These are phyloP conservation scores for Isaurus tuberculatus DNA, from an alignment of 92 coral and sea anemone genomes.

Conservation along the genomic window DNA sequence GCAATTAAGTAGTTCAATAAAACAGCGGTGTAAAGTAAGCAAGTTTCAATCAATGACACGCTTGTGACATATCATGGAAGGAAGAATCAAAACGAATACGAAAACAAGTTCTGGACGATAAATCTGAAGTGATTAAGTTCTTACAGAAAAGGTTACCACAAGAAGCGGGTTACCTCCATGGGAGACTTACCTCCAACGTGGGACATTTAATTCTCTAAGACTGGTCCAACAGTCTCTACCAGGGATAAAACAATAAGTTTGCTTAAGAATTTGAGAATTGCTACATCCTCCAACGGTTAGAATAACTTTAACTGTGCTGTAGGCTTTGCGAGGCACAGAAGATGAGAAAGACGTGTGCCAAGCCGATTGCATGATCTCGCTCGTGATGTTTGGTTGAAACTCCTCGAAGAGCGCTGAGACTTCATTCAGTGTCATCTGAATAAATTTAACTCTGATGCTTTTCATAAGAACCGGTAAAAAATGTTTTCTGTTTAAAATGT, in stretches of 20 bases:
- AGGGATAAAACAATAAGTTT: slow-evolving; percentile 75
- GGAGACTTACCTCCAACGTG: slow-evolving; percentile 88
- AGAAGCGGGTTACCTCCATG: neutral
- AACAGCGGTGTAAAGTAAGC: too few relatives aligned
- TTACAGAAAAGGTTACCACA: neutral
- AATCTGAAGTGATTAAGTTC: too few relatives aligned
- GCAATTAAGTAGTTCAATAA: too few relatives aligned
- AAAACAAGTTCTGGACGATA: too few relatives aligned
- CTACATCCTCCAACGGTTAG: slow-evolving; percentile 89
- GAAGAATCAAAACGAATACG: too few relatives aligned
- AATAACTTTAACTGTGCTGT: slow-evolving; percentile 72
- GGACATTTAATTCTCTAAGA: slow-evolving; percentile 72
- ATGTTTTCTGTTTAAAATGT: slow-evolving; percentile 52
- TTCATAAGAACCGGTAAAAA: slow-evolving; percentile 52
- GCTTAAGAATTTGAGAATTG: slow-evolving; percentile 58
- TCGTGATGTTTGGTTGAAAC: neutral
- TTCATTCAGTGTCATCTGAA: slow-evolving; percentile 54
- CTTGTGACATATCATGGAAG: too few relatives aligned
- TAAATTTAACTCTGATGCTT: slow-evolving; percentile 68
- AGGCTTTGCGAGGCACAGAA: slow-evolving; percentile 70
- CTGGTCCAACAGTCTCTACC: slow-evolving; percentile 72
- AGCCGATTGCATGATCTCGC: neutral
- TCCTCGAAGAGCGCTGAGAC: neutral
- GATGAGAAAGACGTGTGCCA: neutral
- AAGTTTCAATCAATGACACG: too few relatives aligned